Evolutionary conservation across 1,140 invertebrate genomes (phyloP).

Genomic region (Caerostris darwini): DNA sequence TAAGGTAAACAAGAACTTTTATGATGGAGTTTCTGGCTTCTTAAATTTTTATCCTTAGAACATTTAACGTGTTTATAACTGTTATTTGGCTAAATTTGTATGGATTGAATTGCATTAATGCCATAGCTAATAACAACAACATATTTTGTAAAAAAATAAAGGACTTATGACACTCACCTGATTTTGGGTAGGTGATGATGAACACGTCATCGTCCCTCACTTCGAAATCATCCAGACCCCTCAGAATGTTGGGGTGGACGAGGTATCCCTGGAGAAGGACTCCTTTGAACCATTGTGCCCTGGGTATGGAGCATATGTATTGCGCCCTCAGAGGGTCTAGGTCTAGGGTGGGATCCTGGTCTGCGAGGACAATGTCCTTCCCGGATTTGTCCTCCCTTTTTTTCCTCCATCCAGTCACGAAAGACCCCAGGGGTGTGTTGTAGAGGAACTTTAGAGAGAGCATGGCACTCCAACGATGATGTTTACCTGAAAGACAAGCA

Average conservation of each 20-base stretch:
- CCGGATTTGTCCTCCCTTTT: background rate
- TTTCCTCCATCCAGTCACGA: slow-evolving; percentile 61
- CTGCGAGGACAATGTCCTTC: slow-evolving; percentile 42
- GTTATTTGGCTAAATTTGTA: too few relatives aligned
- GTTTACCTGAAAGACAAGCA: slow-evolving; percentile 76
- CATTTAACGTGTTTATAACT: too few relatives aligned
- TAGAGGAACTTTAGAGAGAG: slow-evolving; percentile 78
- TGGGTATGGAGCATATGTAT: slow-evolving; percentile 78
- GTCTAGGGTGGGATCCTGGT: slow-evolving; percentile 22
- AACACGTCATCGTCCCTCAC: slow-evolving; percentile 81
- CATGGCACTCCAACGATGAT: slow-evolving; percentile 46
- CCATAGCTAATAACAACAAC: too few relatives aligned
- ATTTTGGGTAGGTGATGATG: slow-evolving; percentile 82
- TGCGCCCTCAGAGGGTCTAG: slow-evolving; percentile 47
- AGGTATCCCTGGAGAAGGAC: slow-evolving; percentile 79
- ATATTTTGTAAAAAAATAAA: too few relatives aligned
- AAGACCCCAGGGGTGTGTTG: slow-evolving; percentile 74
- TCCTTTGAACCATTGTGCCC: slow-evolving; percentile 77
- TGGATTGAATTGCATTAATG: too few relatives aligned
- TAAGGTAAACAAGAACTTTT: too few relatives aligned
- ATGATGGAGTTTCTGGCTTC: too few relatives aligned
- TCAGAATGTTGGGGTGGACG: slow-evolving; percentile 77
- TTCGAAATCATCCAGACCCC: slow-evolving; percentile 77
- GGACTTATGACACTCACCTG: slow-evolving; percentile 70
- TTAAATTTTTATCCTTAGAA: too few relatives aligned